Evolutionary conservation across 2,113 vertebrate species (phyloP), one percentile per base, ranked within the genome.

Genomic region (Coracopsis vasa): DNA sequence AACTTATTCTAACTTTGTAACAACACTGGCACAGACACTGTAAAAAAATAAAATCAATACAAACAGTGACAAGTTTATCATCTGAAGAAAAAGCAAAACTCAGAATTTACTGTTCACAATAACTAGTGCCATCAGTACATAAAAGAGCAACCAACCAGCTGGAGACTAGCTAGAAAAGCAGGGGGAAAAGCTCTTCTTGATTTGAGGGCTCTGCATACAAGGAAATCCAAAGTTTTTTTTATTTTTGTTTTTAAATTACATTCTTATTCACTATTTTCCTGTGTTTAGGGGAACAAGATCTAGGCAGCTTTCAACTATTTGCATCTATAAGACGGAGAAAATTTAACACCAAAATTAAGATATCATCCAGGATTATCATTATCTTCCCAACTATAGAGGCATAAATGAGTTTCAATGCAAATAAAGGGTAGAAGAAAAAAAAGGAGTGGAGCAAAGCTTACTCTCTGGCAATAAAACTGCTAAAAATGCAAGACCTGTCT

Each of bases 291-390:
- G 13, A 66, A 75, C 20, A 79, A 94, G 62, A 80, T 42, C 15
- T 33, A 94, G 21, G 41, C 66, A 90, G 70, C 66, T 95, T 51
- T 74, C 21, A 80, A 24, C 37, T 77, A 73, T 44, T 41, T 90
- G 33, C 56, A 75, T 54, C 56, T 90, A 8, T 66, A 62, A 85
- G 29, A 89, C 0, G 0, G 17, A 44, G 53, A 65, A 92, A 66
- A 91, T 54, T 86, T 73, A 93, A 69, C 37, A 86, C 0, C 1
- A 50, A 91, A 92, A 47, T 27, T 11, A 93, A 95, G 48, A 90
- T 48, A 72, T 93, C 88, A 93, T 18, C 31, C 27, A 82, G 74
- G 61, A 92, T 92, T 94, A 90, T 56, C 54, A 85, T 81, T 89
- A 85, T 72, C 70, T 74, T 85, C 53, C 23, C 27, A 93, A 51